Conservation (phyloP, 2,888 invertebrate genomes). For the Gasteruption jaculator region DNA sequence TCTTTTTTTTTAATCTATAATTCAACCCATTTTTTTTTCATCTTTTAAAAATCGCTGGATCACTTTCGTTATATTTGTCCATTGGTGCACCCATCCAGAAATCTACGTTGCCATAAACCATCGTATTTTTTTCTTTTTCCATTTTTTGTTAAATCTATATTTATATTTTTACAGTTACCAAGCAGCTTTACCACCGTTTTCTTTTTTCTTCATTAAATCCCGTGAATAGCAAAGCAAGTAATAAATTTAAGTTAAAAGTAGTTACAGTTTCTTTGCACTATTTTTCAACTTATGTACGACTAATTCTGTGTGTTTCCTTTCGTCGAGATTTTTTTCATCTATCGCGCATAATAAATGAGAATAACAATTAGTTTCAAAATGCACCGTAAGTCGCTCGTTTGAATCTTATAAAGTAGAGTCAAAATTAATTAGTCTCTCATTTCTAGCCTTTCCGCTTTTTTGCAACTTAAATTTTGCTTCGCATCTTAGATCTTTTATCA, state of each 20-base stretch:
- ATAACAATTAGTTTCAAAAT: constrained; percentile 39
- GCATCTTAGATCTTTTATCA: no score
- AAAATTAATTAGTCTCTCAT: no score
- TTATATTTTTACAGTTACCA: constrained; percentile 28
- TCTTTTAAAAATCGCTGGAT: constrained; percentile 26
- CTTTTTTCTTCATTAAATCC: constrained; percentile 19
- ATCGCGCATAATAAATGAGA: no score
- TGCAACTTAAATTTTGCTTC: constrained; percentile 19
- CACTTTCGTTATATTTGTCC: constrained; percentile 27
- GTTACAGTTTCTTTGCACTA: constrained; percentile 15
- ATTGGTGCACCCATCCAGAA: constrained; percentile 38
- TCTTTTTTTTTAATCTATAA: constrained; percentile 27
- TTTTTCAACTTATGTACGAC: constrained; percentile 14
- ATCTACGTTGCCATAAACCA: constrained; percentile 11
- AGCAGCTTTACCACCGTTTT: constrained; percentile 29
- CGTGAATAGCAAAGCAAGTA: constrained; percentile 38
- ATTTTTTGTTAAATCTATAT: constrained; percentile 28
- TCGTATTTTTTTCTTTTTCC: constrained; percentile 18
- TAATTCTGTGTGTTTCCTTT: constrained; percentile 19
- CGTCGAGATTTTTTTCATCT: no score
- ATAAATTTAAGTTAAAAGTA: constrained; percentile 33
- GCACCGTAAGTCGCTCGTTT: constrained; percentile 42
- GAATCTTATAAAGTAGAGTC: no score
- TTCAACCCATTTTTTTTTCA: constrained; percentile 22
- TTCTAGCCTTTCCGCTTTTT: no score